phyloP scores from a whole-genome alignment of 2,797 vertebrate species.

The Poeciliopsis infans region DNA sequence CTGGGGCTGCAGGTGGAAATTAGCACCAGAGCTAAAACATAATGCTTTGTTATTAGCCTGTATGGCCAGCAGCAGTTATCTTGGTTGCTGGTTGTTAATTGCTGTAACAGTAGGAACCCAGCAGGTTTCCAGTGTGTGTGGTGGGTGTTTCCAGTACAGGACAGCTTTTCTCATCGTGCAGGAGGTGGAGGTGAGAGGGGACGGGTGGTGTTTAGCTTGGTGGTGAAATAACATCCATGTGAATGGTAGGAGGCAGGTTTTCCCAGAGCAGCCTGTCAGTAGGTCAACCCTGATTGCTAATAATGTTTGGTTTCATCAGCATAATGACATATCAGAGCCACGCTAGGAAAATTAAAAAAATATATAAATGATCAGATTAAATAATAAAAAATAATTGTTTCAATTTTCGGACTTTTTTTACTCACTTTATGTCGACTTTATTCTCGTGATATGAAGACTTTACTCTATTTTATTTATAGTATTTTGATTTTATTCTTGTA shows the following conservation, averaged over 20 bases:
- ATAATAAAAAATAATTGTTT: no score
- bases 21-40: no score
- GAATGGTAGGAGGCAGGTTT: not conserved
- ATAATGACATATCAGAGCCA: not conserved
- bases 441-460: no score
- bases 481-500: no score
- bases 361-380: not conserved
- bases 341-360: not conserved
- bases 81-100: not conserved
- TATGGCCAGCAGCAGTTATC: not conserved
- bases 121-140: not conserved
- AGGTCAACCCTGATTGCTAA: not conserved
- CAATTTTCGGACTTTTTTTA: no score
- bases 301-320: not conserved
- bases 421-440: no score
- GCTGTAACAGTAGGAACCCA: not conserved
- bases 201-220: conserved; percentile 1
- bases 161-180: not conserved
- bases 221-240: conserved; percentile 6
- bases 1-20: no score
- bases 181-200: not conserved
- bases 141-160: not conserved
- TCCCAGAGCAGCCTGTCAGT: not conserved
- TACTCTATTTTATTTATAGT: no score
- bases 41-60: not conserved